Evolutionary conservation across 2,888 invertebrate genomes (phyloP), one percentile per base, ranked within the genome.

Genomic region (Mimachlamys varia): DNA sequence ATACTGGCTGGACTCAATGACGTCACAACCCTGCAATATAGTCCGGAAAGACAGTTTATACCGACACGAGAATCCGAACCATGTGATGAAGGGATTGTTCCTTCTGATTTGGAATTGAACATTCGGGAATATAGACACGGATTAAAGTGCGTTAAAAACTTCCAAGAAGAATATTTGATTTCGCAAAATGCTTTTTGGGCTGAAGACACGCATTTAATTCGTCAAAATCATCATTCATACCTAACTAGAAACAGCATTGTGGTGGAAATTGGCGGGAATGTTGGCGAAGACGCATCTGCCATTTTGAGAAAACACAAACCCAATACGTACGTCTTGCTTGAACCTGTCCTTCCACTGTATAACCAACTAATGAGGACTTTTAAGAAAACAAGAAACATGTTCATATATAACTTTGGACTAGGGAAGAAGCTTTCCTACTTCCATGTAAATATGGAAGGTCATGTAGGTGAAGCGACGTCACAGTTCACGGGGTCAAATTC

Each of bases 381-480:
- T 55, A 58, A 76, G 44, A 50, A 58, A 17, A 62, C 90, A 58
- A 55, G 55, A 44, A 90, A 89, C 49, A 90, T 91, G 15, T 22
- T 49, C 5, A 38, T 91, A 33, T 89, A 88, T 49, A 93, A 94
- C 88, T 92, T 93, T 50, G 94, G 94, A 62, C 89, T 93, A 33
- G 93, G 93, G 2, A 62, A 49, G 19, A 92, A 92, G 88, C 92
- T 92, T 38, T 92, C 90, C 44, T 89, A 92, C 38, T 89, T 92
- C 33, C 90, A 92, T 89, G 93, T 94, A 0, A 92, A 93, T 44
- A 91, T 93, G 10, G 91, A 91, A 15, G 93, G 94, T 0, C 90
- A 90, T 49, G 90, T 92, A 76, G 93, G 93, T 58, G 91, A 92
- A 88, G 92, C 92, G 37, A 93, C 94, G 0, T 93, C 93, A 37